phyloP scores from a whole-genome alignment of 1,140 invertebrate genomes.

The Caerostris darwini region DNA sequence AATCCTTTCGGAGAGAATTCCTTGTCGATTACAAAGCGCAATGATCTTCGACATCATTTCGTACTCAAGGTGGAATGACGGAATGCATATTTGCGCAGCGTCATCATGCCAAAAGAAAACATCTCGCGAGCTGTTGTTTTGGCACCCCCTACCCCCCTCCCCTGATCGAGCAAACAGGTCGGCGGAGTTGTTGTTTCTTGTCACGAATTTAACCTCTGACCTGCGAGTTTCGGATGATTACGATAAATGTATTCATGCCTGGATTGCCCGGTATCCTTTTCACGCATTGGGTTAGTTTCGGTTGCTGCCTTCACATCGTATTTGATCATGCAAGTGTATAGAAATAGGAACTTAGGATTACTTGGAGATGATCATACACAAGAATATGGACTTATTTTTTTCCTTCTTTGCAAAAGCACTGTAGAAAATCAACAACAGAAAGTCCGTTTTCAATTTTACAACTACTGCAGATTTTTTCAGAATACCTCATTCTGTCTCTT shows the following conservation, averaged over 20 bases:
- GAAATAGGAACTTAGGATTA: too few species aligned
- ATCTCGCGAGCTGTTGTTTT: background rate
- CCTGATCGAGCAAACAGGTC: background rate
- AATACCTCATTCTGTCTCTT: too few species aligned
- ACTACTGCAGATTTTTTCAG: too few species aligned
- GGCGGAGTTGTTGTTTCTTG: background rate
- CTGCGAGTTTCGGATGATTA: background rate
- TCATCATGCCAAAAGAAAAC: background rate
- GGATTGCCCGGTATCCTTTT: background rate
- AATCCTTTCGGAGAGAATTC: background rate
- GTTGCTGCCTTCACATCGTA: background rate
- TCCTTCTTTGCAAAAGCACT: too few species aligned
- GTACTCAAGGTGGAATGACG: background rate
- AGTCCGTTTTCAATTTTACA: too few species aligned
- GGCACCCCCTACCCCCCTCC: too few species aligned
- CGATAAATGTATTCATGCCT: background rate
- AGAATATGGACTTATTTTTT: too few species aligned
- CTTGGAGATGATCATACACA: too few species aligned
- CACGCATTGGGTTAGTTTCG: background rate
- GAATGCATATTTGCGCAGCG: background rate
- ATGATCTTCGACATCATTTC: slow-evolving; percentile 31
- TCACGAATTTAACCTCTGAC: background rate
- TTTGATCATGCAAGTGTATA: too few species aligned
- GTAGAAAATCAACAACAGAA: too few species aligned
- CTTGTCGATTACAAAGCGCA: slow-evolving; percentile 11